Evolutionary conservation across 2,888 invertebrate species (phyloP).

Genomic region (Philaethria dido): DNA sequence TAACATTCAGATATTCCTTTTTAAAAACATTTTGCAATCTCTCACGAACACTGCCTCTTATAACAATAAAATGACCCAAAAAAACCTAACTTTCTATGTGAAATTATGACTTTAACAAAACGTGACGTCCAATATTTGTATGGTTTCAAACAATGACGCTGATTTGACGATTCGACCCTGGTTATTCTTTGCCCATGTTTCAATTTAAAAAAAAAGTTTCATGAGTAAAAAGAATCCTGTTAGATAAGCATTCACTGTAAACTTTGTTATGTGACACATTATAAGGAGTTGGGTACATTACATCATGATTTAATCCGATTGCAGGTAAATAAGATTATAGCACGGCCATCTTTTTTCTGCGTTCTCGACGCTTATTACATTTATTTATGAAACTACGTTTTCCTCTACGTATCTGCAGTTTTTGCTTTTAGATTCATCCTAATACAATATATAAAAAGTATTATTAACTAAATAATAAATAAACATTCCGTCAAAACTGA

Average conservation of each 20-base stretch:
- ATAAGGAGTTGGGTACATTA: constrained; percentile 26
- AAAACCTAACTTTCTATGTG: constrained; percentile 15
- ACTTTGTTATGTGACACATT: constrained; percentile 14
- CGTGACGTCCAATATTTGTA: constrained; percentile 12
- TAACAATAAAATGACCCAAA: constrained; percentile 11
- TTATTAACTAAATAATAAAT: too few species aligned
- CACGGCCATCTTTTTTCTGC: constrained; percentile 28
- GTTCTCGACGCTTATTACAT: constrained; percentile 25
- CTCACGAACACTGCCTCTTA: constrained; percentile 12
- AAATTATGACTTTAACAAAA: constrained; percentile 5
- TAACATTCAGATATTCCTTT: neutral
- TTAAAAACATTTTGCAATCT: neutral
- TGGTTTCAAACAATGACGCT: constrained; percentile 7
- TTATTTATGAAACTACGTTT: constrained; percentile 15
- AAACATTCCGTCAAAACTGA: too few species aligned
- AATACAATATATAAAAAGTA: neutral
- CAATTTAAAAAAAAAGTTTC: neutral
- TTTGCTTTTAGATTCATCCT: neutral
- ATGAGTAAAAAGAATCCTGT: neutral
- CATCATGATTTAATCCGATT: constrained; percentile 37
- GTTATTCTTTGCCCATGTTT: neutral
- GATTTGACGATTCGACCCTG: neutral
- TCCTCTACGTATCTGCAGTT: neutral
- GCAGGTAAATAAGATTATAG: constrained; percentile 34
- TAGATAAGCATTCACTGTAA: constrained; percentile 2